These are phyloP conservation scores for Eulemur rubriventer DNA, from an alignment of 2,797 vertebrate genomes.

Conservation along the genomic window DNA sequence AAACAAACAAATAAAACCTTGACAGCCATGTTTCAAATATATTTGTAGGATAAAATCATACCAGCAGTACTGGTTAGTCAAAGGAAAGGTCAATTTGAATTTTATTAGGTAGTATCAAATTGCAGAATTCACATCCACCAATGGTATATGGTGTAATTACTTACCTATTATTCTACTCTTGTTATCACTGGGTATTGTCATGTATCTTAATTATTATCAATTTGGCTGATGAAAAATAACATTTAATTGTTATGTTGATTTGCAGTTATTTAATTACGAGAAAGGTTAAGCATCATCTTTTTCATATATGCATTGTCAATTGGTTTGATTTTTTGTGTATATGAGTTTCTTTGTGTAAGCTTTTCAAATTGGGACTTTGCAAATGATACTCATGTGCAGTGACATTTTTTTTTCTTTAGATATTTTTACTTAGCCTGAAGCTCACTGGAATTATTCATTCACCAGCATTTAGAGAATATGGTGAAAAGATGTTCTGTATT, in stretches of 20 bases:
- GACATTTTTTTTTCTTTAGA: not conserved
- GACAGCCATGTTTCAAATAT: not conserved
- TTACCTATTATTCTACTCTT: not conserved
- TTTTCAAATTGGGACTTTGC: not conserved
- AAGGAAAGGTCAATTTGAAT: not conserved
- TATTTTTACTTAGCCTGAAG: not conserved
- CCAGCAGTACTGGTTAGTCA: not conserved
- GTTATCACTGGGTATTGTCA: not conserved
- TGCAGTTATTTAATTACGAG: not conserved
- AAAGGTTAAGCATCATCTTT: not conserved
- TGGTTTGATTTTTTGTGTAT: not conserved
- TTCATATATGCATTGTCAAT: not conserved
- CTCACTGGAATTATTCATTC: not conserved
- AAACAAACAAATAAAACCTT: not conserved
- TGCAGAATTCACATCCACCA: not conserved
- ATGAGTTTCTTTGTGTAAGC: not conserved
- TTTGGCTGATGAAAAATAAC: not conserved
- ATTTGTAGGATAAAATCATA: not conserved
- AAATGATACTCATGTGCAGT: not conserved
- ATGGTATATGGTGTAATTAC: not conserved
- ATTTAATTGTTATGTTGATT: not conserved
- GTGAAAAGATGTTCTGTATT: not conserved
- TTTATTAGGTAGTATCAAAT: not conserved
- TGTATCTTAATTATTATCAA: not conserved
- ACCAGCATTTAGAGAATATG: not conserved